Evolutionary conservation across 1,140 invertebrate species (phyloP), one percentile per base, ranked within the genome.

Genomic region (Adoxophyes honmai): DNA sequence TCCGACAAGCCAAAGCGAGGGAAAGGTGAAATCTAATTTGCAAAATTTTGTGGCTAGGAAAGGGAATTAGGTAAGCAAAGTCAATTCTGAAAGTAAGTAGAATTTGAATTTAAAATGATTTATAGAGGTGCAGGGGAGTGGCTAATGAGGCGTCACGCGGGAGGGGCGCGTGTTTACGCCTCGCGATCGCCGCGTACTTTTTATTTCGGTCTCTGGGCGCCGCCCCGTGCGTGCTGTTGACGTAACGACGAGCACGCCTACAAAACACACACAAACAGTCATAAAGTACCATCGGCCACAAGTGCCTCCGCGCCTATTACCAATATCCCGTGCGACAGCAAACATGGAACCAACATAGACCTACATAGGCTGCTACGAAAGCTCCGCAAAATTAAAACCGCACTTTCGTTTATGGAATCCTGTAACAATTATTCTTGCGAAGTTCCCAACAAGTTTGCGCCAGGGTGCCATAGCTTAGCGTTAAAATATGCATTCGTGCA

Each of bases 51-150:
- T 78, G 79, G 76, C 63, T 70, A 67, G 66, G 64, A 76, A 72
- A 51, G 71, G 75, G 79, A 86, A 85, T 86, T 86, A 84, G 76
- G 86, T 78, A 78, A 78, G 81, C 79, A 84, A 88, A 88, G 82
- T 84, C 74, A 81, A 88, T 86, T 84, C 79, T 78, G 72, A 82
- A 83, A 82, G 80, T 84, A 84, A 86, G 85, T 86, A 86, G 69
- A 86, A 88, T 88, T 88, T 86, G 83, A 88, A 86, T 88, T 88
- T 88, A 83, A 88, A 86, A 88, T 88, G 83, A 88, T 88, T 86
- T 88, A 88, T 88, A 84, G 81, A 88, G 71, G 81, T 69, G 68
- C 70, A 73, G 78, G 81, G 83, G 83, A 85, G 83, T 79, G 75
- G 79, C 83, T 88, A 88, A 88, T 88, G 83, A 88, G 86, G 75